Evolutionary conservation across 2,888 invertebrate genomes (phyloP), one percentile per base, ranked within the genome.

Genomic region (Dryococelus australis): DNA sequence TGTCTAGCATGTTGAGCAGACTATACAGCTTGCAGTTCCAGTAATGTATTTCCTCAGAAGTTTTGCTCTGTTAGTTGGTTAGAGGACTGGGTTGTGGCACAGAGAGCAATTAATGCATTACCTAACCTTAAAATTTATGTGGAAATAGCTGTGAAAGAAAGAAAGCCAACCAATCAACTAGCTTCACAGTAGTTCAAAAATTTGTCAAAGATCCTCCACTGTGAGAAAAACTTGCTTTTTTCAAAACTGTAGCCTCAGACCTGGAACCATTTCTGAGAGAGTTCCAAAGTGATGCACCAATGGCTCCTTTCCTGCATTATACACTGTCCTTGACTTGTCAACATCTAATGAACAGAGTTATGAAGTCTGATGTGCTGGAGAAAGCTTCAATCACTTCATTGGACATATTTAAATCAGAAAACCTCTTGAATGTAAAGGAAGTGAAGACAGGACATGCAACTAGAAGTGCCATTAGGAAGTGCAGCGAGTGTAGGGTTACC

Each of bases 261-360:
- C 0, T 65, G 4, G 65, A 65, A 65, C 24, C 65, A 24, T 65
- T 65, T n/a, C 65, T 65, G 0, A 65, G 65, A 24, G 20, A 24
- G 8, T 65, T 65, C n/a, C 65, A 65, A 65, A 65, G 65, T n/a
- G 65, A 65, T 65, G 65, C n/a, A n/a, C 65, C 65, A 65, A 65
- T 65, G 65, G 65, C 65, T 8, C 24, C 24, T 65, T 65, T 65
- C 24, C 16, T 65, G 65, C 65, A 65, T 65, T 16, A 24, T 65
- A 16, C 10, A 20, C 16, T 65, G 65, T 65, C 65, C 24, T 65
- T 24, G 24, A 65, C 65, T 65, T 65, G 65, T 24, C 6, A 24
- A 16, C 6, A 65, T n/a, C 10, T 65, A 10, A 10, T 65, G 65
- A 24, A 65, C 65, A 65, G 65, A 24, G 6, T 65, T 65, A 16